Percentiles rank a stretch among this genome's conserved stretches.
These are phyloP conservation scores for Sardina pilchardus DNA, from an alignment of 2,113 vertebrate genomes.

Conservation along the genomic window DNA sequence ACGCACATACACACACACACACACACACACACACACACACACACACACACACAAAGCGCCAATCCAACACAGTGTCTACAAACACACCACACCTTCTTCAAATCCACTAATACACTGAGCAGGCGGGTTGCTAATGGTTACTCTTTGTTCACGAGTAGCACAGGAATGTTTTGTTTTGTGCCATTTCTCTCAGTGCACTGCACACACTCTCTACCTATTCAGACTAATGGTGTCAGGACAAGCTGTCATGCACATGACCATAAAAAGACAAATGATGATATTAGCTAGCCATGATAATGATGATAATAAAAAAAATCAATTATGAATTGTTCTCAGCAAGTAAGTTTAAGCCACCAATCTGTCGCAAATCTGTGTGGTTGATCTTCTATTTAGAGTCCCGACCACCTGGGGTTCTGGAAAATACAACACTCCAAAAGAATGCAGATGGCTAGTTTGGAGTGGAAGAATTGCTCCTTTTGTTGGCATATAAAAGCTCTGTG, in stretches of 20 bases:
- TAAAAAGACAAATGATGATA: not conserved
- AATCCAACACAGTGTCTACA: not conserved
- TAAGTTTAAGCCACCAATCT: not conserved
- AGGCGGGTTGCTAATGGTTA: not conserved
- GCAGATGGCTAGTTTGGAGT: not conserved
- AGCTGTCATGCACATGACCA: not conserved
- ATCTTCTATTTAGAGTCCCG: not conserved
- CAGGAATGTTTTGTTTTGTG: not conserved
- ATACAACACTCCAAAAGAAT: not conserved
- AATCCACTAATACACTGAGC: not conserved
- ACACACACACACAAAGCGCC: conserved; percentile 18
- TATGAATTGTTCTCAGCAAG: not conserved
- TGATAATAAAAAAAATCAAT: not conserved
- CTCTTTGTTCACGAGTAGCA: not conserved
- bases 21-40: not conserved
- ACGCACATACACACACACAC: not conserved
- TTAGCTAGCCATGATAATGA: not conserved
- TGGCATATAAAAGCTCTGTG: not conserved
- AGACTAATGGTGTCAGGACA: not conserved
- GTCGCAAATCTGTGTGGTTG: not conserved
- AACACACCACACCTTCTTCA: not conserved
- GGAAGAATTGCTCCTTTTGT: not conserved
- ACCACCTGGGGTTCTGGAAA: not conserved
- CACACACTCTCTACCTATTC: not conserved
- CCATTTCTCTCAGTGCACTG: not conserved